Evolutionary conservation across 1,140 invertebrate species (phyloP).

Genomic region (Galendromus occidentalis): DNA sequence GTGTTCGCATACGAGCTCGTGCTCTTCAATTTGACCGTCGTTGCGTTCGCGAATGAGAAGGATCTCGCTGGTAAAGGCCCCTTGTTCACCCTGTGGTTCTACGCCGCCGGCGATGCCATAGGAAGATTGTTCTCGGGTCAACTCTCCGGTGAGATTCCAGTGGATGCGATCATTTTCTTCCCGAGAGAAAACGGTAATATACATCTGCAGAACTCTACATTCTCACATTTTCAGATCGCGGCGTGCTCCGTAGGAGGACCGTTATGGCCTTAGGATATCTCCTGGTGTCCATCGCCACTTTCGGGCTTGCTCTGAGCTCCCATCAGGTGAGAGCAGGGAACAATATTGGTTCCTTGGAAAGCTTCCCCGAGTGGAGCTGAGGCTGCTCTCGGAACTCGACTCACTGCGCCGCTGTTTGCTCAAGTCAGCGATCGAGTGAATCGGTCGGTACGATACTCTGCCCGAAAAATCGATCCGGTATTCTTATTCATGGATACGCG

Average conservation of each 20-base stretch:
- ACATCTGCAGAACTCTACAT: too few relatives aligned
- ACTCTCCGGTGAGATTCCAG: neutral
- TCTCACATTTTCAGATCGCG: conserved; percentile 5
- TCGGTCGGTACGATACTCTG: too few relatives aligned
- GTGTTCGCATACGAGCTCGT: neutral
- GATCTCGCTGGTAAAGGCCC: neutral
- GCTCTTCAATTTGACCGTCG: neutral
- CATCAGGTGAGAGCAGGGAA: too few relatives aligned
- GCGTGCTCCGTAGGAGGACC: neutral
- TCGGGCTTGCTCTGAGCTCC: neutral
- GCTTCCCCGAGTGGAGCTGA: too few relatives aligned
- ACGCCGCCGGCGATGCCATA: neutral
- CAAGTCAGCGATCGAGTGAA: too few relatives aligned
- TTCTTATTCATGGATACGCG: too few relatives aligned
- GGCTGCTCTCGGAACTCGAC: too few relatives aligned
- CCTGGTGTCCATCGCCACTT: neutral
- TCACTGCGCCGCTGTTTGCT: too few relatives aligned
- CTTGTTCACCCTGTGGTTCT: neutral
- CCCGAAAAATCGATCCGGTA: too few relatives aligned
- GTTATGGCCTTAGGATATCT: neutral
- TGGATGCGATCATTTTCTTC: neutral
- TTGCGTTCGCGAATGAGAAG: neutral
- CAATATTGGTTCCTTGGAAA: neutral
- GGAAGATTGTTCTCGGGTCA: conserved; percentile 1
- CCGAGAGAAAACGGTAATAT: too few relatives aligned